phyloP scores from a whole-genome alignment of 1,140 invertebrate genomes.

The Dolichoris vasculosae region DNA sequence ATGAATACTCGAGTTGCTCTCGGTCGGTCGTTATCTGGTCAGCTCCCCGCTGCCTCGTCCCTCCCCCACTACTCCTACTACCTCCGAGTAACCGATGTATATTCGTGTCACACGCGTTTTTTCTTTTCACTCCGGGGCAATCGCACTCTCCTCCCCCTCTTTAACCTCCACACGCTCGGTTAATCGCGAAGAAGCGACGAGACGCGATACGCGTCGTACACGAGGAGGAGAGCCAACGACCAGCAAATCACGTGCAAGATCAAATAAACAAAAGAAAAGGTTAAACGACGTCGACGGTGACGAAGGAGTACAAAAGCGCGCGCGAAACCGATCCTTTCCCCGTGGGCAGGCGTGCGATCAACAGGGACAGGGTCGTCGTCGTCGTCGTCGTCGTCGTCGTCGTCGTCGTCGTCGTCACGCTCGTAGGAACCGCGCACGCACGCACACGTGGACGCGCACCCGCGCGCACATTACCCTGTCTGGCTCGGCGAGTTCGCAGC shows the following conservation, averaged over 20 bases:
- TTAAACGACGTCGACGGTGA: neutral
- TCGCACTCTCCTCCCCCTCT: constrained; percentile 14
- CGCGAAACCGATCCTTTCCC: constrained; percentile 14
- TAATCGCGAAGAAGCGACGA: neutral
- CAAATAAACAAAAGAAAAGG: constrained; percentile 1
- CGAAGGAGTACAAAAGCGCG: neutral
- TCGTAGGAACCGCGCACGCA: no score
- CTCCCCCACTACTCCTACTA: no score
- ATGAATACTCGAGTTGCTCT: neutral
- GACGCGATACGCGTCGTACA: neutral
- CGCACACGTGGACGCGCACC: neutral
- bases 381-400: no score
- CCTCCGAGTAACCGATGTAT: constrained; percentile 11
- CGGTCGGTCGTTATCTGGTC: neutral
- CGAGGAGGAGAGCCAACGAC: neutral
- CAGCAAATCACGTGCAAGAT: neutral
- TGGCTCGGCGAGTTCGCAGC: neutral
- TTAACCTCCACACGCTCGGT: neutral
- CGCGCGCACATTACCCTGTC: neutral
- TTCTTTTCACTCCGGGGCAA: neutral
- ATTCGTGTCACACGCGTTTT: neutral
- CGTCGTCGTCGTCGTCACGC: no score
- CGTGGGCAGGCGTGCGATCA: no score
- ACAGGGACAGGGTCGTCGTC: no score
- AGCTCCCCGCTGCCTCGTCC: no score